A percentile compares a stretch with the other conserved stretches of the same genome.
These are phyloP conservation scores for Anoncus sp. DNA, from an alignment of 2,888 invertebrate species.

Conservation along the genomic window DNA sequence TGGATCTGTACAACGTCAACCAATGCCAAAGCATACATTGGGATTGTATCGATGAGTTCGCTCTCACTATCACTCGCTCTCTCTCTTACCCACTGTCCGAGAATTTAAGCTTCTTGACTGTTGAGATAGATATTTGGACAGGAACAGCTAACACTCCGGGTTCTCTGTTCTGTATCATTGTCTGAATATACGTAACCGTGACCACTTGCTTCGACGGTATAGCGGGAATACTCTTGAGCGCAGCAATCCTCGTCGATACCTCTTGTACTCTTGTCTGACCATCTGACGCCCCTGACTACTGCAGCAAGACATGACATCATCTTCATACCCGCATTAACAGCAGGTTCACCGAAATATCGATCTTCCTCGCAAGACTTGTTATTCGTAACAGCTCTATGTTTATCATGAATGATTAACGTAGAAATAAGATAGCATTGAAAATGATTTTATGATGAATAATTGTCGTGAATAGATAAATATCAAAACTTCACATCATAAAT, in stretches of 20 bases:
- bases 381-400: slow-evolving; percentile 2
- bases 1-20: neutral
- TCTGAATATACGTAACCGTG: slow-evolving; percentile 57
- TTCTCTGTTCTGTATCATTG: slow-evolving; percentile 54
- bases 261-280: slow-evolving; percentile 54
- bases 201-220: slow-evolving; percentile 51
- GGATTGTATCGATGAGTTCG: slow-evolving; percentile 18
- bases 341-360: slow-evolving; percentile 15
- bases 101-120: slow-evolving; percentile 21
- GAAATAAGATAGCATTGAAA: neutral
- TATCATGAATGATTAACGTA: neutral
- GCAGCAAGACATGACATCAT: slow-evolving; percentile 41
- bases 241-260: slow-evolving; percentile 23
- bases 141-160: slow-evolving; percentile 16
- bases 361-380: neutral
- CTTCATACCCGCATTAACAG: slow-evolving; percentile 29
- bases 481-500: too few species aligned
- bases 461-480: neutral
- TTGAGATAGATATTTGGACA: slow-evolving; percentile 32
- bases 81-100: neutral
- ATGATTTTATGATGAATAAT: neutral
- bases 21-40: slow-evolving; percentile 9
- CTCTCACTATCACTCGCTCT: neutral
- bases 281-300: slow-evolving; percentile 58
- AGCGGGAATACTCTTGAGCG: slow-evolving; percentile 9